A percentile compares a stretch with the other conserved stretches of the same genome.
phyloP scores from a whole-genome alignment of 1,140 invertebrate species.

The Macrosteles quadrilineatus region DNA sequence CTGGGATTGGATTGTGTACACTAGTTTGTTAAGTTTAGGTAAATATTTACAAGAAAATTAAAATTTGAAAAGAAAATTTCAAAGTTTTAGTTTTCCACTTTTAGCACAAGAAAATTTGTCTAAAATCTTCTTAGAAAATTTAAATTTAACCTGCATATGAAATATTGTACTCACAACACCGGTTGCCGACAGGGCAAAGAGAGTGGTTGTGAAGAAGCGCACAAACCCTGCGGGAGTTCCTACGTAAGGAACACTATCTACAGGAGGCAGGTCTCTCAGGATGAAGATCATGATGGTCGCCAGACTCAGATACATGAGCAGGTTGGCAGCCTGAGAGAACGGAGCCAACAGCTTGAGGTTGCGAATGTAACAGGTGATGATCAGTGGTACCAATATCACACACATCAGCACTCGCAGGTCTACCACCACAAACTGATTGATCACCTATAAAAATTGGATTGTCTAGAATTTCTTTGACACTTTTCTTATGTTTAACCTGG shows the following conservation, averaged over 20 bases:
- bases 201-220: conserved; percentile 81
- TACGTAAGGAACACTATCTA: conserved; percentile 58
- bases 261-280: conserved; percentile 59
- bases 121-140: no score
- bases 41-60: no score
- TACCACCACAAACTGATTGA: conserved; percentile 50
- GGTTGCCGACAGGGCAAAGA: conserved; percentile 91
- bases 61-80: no score
- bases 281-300: conserved; percentile 69
- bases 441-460: conserved; percentile 48
- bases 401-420: conserved; percentile 57
- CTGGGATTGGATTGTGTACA: no score
- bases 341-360: conserved; percentile 78
- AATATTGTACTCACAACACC: conserved; percentile 71
- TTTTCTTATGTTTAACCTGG: no score
- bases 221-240: conserved; percentile 60
- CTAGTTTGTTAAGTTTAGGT: no score
- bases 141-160: no score
- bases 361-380: conserved; percentile 70
- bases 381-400: conserved; percentile 66
- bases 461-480: no score
- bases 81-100: no score
- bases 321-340: conserved; percentile 78
- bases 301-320: conserved; percentile 68
- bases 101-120: no score